Evolutionary conservation across 2,113 vertebrate genomes (phyloP).

Genomic region (Ctenomys sociabilis): DNA sequence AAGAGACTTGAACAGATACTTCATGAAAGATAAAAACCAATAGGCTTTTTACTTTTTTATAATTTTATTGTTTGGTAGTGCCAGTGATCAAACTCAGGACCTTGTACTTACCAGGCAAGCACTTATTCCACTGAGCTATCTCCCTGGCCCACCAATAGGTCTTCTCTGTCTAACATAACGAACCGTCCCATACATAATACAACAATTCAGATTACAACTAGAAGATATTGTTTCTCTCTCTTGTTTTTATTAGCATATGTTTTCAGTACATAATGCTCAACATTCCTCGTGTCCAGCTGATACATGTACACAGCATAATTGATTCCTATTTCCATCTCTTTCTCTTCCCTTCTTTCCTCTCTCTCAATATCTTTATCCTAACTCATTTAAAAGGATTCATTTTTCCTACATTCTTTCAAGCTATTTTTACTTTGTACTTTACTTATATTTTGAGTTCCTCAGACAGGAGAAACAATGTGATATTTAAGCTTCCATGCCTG

Average conservation of each 20-base stretch:
- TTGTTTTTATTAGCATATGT: no score
- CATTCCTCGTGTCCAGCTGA: no score
- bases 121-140: no score
- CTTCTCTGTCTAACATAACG: background rate
- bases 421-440: background rate
- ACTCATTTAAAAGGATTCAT: background rate
- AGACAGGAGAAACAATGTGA: no score
- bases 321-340: background rate
- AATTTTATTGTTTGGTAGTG: no score
- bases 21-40: background rate
- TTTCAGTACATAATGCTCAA: no score
- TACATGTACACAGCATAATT: no score
- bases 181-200: background rate
- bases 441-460: background rate
- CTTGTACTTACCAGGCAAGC: no score
- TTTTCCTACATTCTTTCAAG: background rate
- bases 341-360: background rate
- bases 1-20: background rate
- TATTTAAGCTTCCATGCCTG: no score
- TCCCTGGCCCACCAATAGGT: background rate
- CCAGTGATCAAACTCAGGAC: no score
- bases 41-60: no score
- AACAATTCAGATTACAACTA: background rate
- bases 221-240: background rate
- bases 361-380: background rate